Percentiles rank a stretch among this genome's conserved stretches.
phyloP scores from a whole-genome alignment of 2,797 vertebrate genomes.

The Apogon hyalosoma region DNA sequence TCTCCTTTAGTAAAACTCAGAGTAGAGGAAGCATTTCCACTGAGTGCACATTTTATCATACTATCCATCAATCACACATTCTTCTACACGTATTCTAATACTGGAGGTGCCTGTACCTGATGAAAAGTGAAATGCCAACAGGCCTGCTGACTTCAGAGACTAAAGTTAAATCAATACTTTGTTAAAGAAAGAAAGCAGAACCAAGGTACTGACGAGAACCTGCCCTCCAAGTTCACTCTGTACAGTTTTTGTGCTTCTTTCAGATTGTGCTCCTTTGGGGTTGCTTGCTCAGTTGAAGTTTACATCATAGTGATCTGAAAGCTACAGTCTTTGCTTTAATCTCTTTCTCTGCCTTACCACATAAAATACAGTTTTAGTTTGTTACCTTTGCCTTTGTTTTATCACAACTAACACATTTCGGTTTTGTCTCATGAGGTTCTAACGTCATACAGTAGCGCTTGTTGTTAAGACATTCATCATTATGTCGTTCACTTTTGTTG shows the following conservation, averaged over 20 bases:
- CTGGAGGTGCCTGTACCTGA: slow-evolving; percentile 39
- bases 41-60: slow-evolving; percentile 10
- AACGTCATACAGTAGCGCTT: not conserved
- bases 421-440: slow-evolving; percentile 18
- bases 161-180: slow-evolving; percentile 72
- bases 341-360: slow-evolving; percentile 45
- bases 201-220: slow-evolving; percentile 56
- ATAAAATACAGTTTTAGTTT: slow-evolving; percentile 43
- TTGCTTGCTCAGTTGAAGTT: slow-evolving; percentile 55
- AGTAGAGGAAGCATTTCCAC: slow-evolving; percentile 2
- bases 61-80: slow-evolving; percentile 19
- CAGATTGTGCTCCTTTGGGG: slow-evolving; percentile 49
- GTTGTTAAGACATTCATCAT: slow-evolving; percentile 14
- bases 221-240: slow-evolving; percentile 54
- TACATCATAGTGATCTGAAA: slow-evolving; percentile 60
- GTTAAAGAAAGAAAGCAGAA: slow-evolving; percentile 61
- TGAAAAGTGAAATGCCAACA: slow-evolving; percentile 47
- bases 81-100: slow-evolving; percentile 16
- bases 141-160: slow-evolving; percentile 65
- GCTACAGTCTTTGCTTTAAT: slow-evolving; percentile 59
- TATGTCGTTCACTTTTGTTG: slow-evolving; percentile 6
- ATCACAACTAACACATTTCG: slow-evolving; percentile 10
- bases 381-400: slow-evolving; percentile 27
- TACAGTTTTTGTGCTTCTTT: slow-evolving; percentile 57
- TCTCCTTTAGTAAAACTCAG: too few species aligned